Evolutionary conservation across 2,797 vertebrate species (phyloP).

Genomic region (Hydrolagus colliei): DNA sequence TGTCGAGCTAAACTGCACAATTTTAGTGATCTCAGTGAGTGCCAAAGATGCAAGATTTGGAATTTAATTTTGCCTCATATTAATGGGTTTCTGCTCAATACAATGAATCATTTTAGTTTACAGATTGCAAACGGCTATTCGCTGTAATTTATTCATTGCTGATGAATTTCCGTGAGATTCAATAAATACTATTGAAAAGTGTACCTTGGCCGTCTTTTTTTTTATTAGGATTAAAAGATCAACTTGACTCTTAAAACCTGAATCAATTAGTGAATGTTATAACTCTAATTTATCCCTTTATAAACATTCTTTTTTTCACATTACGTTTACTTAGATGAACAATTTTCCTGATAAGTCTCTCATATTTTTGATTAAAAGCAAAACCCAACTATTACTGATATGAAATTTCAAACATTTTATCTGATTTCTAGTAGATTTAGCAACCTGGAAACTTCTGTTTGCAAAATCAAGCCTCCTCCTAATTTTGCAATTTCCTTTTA

Average conservation of each 20-base stretch:
- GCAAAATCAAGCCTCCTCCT: not conserved
- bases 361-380: not conserved
- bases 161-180: not conserved
- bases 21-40: not conserved
- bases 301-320: not conserved
- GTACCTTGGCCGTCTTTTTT: not conserved
- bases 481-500: not conserved
- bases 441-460: not conserved
- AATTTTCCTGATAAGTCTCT: not conserved
- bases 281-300: not conserved
- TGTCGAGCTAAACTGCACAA: not conserved
- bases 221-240: not conserved
- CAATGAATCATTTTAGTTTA: constrained; percentile 1
- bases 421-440: not conserved
- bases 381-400: not conserved
- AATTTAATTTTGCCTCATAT: not conserved
- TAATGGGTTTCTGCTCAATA: not conserved
- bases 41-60: not conserved
- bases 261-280: not conserved
- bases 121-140: not conserved
- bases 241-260: not conserved
- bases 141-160: too few relatives aligned
- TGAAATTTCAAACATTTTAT: not conserved
- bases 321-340: not conserved
- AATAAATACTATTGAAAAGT: not conserved